Conservation (phyloP, 2,113 vertebrate genomes). For the Lepus europaeus region DNA sequence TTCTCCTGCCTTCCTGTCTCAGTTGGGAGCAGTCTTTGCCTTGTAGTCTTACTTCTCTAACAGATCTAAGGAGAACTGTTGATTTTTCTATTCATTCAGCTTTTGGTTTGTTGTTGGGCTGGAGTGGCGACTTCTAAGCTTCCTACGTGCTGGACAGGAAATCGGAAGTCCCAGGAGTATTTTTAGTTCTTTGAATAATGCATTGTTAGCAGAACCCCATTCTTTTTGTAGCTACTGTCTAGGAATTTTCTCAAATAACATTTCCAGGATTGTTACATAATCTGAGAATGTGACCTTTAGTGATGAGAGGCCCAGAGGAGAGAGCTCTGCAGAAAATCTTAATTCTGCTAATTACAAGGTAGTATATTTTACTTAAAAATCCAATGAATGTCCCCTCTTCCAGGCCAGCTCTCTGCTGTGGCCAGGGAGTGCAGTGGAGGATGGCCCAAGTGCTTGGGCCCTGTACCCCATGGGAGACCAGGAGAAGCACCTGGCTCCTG, state of each 20-base stretch:
- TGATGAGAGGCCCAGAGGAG: not conserved
- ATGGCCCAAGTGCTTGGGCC: no score
- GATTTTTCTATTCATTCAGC: not conserved
- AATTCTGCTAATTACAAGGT: slow-evolving; percentile 13
- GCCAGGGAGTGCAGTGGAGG: no score
- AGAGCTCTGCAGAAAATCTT: not conserved
- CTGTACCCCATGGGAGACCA: no score
- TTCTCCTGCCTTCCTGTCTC: not conserved
- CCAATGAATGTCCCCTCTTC: not conserved
- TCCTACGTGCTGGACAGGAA: not conserved
- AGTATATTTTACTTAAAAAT: slow-evolving; percentile 5
- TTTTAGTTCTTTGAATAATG: slow-evolving; percentile 68
- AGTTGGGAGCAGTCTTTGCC: not conserved
- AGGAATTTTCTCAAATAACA: slow-evolving; percentile 71
- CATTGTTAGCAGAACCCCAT: not conserved
- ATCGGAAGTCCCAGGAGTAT: not conserved
- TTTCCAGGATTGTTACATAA: slow-evolving; percentile 45
- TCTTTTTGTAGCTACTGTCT: slow-evolving; percentile 60
- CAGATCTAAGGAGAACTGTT: not conserved
- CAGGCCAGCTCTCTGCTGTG: no score
- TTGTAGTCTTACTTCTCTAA: not conserved
- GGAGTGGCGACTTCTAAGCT: not conserved
- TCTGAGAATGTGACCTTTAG: not conserved
- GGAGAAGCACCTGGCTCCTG: no score
- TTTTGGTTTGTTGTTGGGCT: not conserved